Base-by-base conservation (phyloP, 2,888 invertebrate species). In the Torymus texanus region DNA sequence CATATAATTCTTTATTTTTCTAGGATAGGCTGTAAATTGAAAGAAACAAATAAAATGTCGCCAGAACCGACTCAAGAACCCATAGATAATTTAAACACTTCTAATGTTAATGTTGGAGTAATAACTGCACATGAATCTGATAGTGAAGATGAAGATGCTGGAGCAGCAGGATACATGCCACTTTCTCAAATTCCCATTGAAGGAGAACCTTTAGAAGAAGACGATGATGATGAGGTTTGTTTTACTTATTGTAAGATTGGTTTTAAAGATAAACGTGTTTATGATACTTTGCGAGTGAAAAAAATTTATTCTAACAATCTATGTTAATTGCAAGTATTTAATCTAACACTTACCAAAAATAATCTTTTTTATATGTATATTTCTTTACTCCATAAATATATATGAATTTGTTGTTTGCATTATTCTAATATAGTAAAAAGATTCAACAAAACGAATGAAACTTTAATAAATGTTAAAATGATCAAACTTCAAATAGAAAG, bases 41-140 rank as follows among this genome's bases (percentile, higher is more conserved):
- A 41, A 41, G 5, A 18, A 61, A 62, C 1, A n/a, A 66, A 13
- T 63, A 85, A 67, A 83, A 88, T 88, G 88, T 86, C 89, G 75
- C 88, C 88, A 29, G 88, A 88, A 79, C 88, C 88, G 55, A 87
- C 86, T 1, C 88, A 88, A 81, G 88, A 89, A 80, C 88, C 88
- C 21, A 80, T 85, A 18, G 87, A 88, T 77, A 85, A 82, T 78
- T 83, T 88, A 55, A 85, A 80, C 72, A 83, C 84, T 16, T 84
- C 88, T 10, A 87, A 87, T 77, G 16, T 84, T 58, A 75, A 82
- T 29, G 53, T 85, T 11, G 83, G 84, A 56, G 76, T 82, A 29
- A 84, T 85, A 75, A 84, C 81, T 11, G 67, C 65, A n/a, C 87
- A 85, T 70, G 87, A 88, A 59, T 86, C 88, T 0, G 88, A 88